A percentile compares a stretch with the other conserved stretches of the same genome.
These are phyloP conservation scores for Mactromeris polynyma DNA, from an alignment of 2,888 invertebrate species.

Conservation along the genomic window DNA sequence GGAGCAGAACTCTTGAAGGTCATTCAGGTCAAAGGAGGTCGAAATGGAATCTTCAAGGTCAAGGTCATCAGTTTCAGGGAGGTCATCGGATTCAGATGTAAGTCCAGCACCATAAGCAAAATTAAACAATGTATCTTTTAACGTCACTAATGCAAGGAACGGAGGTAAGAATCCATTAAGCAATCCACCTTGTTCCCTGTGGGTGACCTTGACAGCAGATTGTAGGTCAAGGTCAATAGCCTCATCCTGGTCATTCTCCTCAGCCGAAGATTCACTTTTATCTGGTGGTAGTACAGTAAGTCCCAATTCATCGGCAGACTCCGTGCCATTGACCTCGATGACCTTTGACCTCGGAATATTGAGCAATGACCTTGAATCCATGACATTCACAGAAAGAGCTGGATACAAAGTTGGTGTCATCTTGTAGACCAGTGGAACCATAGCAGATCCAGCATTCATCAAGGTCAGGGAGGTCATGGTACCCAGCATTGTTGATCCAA, in stretches of 20 bases:
- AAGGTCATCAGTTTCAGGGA: conserved; percentile 23
- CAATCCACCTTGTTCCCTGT: conserved; percentile 8
- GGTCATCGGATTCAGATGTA: not conserved
- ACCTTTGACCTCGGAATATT: conserved; percentile 6
- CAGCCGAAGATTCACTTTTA: not conserved
- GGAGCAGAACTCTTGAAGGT: conserved; percentile 56
- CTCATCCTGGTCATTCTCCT: not conserved
- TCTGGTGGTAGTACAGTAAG: not conserved
- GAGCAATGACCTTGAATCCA: conserved; percentile 25
- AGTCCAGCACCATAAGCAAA: conserved; percentile 65
- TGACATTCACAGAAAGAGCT: not conserved
- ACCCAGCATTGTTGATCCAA: conserved; percentile 89
- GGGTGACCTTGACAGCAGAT: conserved; percentile 12
- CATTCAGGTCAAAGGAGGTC: not conserved
- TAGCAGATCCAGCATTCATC: conserved; percentile 51
- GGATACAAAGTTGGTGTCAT: conserved; percentile 20
- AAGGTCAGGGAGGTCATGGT: conserved; percentile 72
- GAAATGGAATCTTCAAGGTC: not conserved
- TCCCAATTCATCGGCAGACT: not conserved
- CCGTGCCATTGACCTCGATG: not conserved
- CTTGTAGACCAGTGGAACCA: conserved; percentile 26
- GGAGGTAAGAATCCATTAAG: conserved; percentile 66
- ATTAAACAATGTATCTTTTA: conserved; percentile 70
- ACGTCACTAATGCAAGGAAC: conserved; percentile 72
- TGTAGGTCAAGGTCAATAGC: conserved; percentile 16